A percentile compares a stretch with the other conserved stretches of the same genome.
phyloP scores from a whole-genome alignment of 1,140 invertebrate species.

The Drosophila pseudoananassae region DNA sequence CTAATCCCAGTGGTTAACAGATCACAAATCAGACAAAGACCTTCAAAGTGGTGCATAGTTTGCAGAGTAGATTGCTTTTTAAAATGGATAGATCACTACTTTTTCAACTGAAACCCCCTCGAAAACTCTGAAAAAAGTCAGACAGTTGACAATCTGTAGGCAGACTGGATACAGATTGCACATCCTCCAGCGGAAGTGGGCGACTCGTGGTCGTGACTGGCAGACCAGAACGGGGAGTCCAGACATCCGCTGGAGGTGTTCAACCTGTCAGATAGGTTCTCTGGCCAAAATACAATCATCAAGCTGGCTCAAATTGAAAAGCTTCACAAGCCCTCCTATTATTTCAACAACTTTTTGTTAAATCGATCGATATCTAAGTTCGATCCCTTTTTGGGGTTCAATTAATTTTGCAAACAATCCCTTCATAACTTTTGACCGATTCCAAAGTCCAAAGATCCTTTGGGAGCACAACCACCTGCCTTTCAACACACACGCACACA shows the following conservation, averaged over 20 bases:
- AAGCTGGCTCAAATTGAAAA: constrained; percentile 28
- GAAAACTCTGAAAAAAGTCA: background rate
- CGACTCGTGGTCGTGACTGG: constrained; percentile 43
- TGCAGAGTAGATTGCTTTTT: background rate
- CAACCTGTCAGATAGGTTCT: constrained; percentile 20
- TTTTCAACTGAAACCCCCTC: background rate
- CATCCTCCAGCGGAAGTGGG: constrained; percentile 70
- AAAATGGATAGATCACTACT: no score
- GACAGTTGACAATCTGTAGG: constrained; percentile 51
- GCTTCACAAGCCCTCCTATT: constrained; percentile 13
- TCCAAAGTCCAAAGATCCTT: constrained; percentile 44
- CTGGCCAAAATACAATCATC: constrained; percentile 32
- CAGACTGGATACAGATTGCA: constrained; percentile 25
- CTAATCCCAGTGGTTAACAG: constrained; percentile 11
- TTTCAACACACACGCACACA: constrained; percentile 21
- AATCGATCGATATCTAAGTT: constrained; percentile 32
- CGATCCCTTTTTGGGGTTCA: constrained; percentile 20
- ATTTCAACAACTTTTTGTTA: constrained; percentile 31
- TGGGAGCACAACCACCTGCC: constrained; percentile 31
- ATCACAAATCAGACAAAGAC: constrained; percentile 3
- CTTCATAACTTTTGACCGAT: constrained; percentile 7
- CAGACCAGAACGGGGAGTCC: constrained; percentile 3
- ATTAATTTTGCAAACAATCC: constrained; percentile 36
- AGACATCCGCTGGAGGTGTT: constrained; percentile 23
- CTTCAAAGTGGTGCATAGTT: constrained; percentile 8